Conservation (phyloP, 2,797 vertebrate species). For the Aselliscus stoliczkanus region DNA sequence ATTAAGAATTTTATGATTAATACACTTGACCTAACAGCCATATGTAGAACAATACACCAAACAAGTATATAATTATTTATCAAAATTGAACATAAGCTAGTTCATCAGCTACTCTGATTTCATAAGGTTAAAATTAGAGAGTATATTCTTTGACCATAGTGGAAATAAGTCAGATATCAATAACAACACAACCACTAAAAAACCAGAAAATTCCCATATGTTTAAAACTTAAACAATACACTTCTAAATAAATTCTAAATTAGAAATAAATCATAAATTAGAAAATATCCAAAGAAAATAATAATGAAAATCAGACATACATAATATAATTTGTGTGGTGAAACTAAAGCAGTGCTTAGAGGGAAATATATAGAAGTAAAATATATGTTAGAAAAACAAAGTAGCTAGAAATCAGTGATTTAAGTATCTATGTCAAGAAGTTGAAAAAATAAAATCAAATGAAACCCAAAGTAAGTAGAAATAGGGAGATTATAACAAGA, state of each 20-base stretch:
- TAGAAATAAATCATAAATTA: too few relatives aligned
- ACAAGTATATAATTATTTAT: neutral
- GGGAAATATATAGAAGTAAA: neutral
- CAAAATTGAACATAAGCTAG: neutral
- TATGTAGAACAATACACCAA: neutral
- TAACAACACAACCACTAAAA: neutral
- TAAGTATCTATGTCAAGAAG: neutral
- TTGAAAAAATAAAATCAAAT: constrained; percentile 17
- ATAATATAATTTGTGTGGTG: neutral
- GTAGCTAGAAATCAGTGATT: neutral
- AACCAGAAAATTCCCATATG: neutral
- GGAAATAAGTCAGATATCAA: neutral
- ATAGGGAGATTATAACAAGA: neutral
- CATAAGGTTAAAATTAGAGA: neutral
- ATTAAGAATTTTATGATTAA: neutral
- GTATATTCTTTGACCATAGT: neutral
- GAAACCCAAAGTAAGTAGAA: neutral
- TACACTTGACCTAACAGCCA: neutral
- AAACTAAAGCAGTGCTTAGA: constrained; percentile 12
- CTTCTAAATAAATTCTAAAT: too few relatives aligned
- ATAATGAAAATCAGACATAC: neutral
- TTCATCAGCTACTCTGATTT: neutral
- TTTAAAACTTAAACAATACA: neutral
- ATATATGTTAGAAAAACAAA: neutral
- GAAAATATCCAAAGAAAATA: neutral